Conservation (phyloP, 2,888 invertebrate genomes). For the Phorcus lineatus region DNA sequence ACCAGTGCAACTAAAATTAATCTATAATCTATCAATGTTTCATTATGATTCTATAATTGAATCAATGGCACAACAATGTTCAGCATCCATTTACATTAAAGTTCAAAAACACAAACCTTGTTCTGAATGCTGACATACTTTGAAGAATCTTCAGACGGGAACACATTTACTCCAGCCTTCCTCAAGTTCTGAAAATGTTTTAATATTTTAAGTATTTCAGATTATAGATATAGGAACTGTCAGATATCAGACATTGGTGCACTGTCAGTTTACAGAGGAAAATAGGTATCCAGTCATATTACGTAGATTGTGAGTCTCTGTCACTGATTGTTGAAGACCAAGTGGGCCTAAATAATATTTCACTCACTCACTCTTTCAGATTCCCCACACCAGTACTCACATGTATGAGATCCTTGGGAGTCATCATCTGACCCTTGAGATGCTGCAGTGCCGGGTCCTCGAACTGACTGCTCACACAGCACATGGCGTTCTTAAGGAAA, state of each 20-base stretch:
- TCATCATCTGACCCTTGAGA: conserved; percentile 69
- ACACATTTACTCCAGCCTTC: conserved; percentile 72
- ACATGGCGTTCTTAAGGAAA: conserved; percentile 64
- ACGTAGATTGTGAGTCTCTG: too few relatives aligned
- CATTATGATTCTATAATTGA: too few relatives aligned
- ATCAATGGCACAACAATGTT: too few relatives aligned
- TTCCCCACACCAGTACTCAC: conserved; percentile 42
- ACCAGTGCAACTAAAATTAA: too few relatives aligned
- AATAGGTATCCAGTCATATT: too few relatives aligned
- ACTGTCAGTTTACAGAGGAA: too few relatives aligned
- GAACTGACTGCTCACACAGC: conserved; percentile 67
- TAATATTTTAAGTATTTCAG: background rate
- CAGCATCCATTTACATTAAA: too few relatives aligned
- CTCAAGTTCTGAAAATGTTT: conserved; percentile 60
- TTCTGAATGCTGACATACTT: conserved; percentile 74
- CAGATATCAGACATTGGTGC: too few relatives aligned
- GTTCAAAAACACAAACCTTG: conserved; percentile 60
- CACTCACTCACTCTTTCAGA: background rate
- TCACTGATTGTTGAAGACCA: too few relatives aligned
- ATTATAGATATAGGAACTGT: background rate
- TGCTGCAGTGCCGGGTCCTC: conserved; percentile 67
- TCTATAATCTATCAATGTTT: too few relatives aligned
- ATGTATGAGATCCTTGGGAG: conserved; percentile 68
- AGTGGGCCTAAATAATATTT: too few relatives aligned
- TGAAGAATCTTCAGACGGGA: conserved; percentile 73